phyloP scores from a whole-genome alignment of 2,888 invertebrate genomes.

The Hemicrepidius hirtus region DNA sequence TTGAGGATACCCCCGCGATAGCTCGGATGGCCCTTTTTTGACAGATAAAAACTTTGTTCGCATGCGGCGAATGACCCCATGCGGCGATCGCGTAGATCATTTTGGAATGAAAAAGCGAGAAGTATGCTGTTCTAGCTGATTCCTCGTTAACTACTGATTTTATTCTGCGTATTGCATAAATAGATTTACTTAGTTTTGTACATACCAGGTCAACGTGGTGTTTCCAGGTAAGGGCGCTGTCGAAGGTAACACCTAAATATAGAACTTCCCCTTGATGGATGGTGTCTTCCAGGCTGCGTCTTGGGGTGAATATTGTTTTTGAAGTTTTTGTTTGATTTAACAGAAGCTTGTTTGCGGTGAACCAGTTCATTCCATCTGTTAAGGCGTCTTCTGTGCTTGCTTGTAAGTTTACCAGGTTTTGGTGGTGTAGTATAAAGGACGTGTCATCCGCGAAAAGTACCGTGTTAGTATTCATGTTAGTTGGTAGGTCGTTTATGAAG shows the following conservation, averaged over 20 bases:
- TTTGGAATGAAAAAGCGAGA: neutral
- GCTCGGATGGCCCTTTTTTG: neutral
- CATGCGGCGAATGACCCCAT: neutral
- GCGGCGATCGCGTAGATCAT: neutral
- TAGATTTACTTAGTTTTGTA: neutral
- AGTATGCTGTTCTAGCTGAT: neutral
- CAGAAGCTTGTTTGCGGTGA: neutral
- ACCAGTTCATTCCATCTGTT: too few relatives aligned
- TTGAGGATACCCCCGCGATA: neutral
- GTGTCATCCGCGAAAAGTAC: too few relatives aligned
- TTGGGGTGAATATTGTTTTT: neutral
- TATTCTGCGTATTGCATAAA: neutral
- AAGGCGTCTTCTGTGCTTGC: too few relatives aligned
- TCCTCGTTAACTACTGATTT: neutral
- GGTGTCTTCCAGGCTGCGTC: neutral
- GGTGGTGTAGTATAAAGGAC: too few relatives aligned
- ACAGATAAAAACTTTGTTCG: neutral
- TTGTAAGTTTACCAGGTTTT: too few relatives aligned
- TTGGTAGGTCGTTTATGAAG: too few relatives aligned
- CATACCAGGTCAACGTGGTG: neutral
- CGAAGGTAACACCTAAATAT: neutral
- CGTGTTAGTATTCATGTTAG: too few relatives aligned
- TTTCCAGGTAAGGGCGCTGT: neutral
- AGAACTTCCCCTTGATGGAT: neutral
- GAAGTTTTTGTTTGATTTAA: neutral